These are phyloP conservation scores for Urocitellus parryii DNA, from an alignment of 2,113 vertebrate species.

Conservation along the genomic window DNA sequence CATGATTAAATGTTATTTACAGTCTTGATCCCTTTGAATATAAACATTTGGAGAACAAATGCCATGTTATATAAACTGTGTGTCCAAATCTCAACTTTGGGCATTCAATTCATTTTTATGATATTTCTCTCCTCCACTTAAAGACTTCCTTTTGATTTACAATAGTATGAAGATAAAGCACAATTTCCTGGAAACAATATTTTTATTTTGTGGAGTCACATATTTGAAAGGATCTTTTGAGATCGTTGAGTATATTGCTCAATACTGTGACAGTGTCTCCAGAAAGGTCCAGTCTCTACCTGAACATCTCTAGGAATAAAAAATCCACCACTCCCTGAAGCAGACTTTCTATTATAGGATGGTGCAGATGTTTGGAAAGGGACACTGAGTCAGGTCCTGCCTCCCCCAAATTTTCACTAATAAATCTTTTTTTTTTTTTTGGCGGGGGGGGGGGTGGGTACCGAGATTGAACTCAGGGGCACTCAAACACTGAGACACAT, in stretches of 20 bases:
- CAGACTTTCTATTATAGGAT: neutral
- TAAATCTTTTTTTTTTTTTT: neutral
- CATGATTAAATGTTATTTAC: slow-evolving; percentile 41
- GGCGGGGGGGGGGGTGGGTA: no score
- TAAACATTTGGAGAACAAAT: slow-evolving; percentile 63
- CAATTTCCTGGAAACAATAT: neutral
- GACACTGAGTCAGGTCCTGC: neutral
- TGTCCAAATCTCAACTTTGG: slow-evolving; percentile 38
- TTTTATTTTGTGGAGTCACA: neutral
- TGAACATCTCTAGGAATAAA: neutral
- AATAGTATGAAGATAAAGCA: slow-evolving; percentile 23
- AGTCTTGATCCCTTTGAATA: slow-evolving; percentile 1
- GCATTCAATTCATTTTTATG: slow-evolving; percentile 24
- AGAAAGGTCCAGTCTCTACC: neutral
- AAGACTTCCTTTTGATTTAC: slow-evolving; percentile 43
- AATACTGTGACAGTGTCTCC: neutral
- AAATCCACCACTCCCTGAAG: neutral
- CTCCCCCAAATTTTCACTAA: neutral
- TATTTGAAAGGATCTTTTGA: neutral
- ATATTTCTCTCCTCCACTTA: neutral
- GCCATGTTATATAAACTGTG: slow-evolving; percentile 20
- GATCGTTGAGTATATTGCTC: neutral
- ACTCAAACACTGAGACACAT: no score
- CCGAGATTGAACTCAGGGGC: no score
- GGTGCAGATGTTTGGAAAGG: neutral